Conservation (phyloP, 37 sponge, comb jelly and placozoan genomes). For the Trichoplax adhaerens region DNA sequence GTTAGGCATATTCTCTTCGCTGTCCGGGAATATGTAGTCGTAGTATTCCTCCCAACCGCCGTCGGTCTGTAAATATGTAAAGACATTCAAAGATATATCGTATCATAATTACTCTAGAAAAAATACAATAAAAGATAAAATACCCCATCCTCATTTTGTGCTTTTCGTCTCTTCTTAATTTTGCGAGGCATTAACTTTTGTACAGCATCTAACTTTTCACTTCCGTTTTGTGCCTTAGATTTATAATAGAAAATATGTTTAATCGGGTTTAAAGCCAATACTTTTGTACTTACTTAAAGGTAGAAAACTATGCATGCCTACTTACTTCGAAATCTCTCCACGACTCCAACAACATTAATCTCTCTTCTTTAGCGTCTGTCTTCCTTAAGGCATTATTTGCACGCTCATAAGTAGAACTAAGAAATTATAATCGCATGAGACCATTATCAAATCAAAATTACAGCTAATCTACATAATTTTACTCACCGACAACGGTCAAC, state of each 20-base stretch:
- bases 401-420: conserved; percentile 11
- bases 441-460: too few relatives aligned
- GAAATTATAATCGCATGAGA: too few relatives aligned
- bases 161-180: conserved; percentile 84
- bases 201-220: conserved; percentile 25
- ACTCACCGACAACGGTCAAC: too few relatives aligned
- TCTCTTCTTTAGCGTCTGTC: conserved; percentile 35
- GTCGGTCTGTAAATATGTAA: conserved; percentile 15
- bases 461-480: too few relatives aligned
- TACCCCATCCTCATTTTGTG: conserved; percentile 66
- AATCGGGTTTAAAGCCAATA: too few relatives aligned
- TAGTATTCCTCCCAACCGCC: conserved; percentile 98
- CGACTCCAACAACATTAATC: conserved; percentile 65
- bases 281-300: too few relatives aligned
- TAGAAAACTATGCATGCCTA: neutral
- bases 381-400: conserved; percentile 41
- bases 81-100: neutral
- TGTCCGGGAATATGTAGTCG: conserved; percentile 98
- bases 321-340: conserved; percentile 70
- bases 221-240: conserved; percentile 32
- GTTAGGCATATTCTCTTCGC: conserved; percentile 47
- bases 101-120: neutral
- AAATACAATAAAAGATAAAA: neutral
- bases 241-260: neutral
- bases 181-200: conserved; percentile 52